phyloP scores from a whole-genome alignment of 2,888 invertebrate genomes.

The Ochropleura leucogaster region DNA sequence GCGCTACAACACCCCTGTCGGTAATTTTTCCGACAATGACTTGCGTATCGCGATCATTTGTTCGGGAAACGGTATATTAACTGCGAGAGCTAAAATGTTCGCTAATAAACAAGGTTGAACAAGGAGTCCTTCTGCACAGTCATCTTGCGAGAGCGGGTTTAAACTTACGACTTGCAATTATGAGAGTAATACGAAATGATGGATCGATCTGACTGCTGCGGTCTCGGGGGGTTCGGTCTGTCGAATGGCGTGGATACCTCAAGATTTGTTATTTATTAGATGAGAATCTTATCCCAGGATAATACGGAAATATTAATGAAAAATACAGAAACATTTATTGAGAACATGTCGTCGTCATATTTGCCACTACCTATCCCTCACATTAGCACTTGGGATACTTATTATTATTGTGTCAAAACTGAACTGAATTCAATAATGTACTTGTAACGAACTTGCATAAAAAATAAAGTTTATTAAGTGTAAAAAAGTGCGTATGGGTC shows the following conservation, averaged over 20 bases:
- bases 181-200: slow-evolving; percentile 46
- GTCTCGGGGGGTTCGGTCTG: slow-evolving; percentile 19
- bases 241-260: slow-evolving; percentile 23
- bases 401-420: too few species aligned
- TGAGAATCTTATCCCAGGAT: not conserved
- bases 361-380: too few species aligned
- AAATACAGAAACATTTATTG: not conserved
- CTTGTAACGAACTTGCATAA: too few species aligned
- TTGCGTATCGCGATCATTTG: slow-evolving; percentile 80
- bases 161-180: slow-evolving; percentile 41
- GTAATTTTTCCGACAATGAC: slow-evolving; percentile 82
- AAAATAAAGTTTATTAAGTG: too few species aligned
- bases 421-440: too few species aligned
- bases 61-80: slow-evolving; percentile 79
- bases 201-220: slow-evolving; percentile 24
- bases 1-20: slow-evolving; percentile 47
- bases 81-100: slow-evolving; percentile 65
- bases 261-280: slow-evolving; percentile 31
- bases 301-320: not conserved
- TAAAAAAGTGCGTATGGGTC: too few species aligned
- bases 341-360: not conserved
- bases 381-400: too few species aligned
- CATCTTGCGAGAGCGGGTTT: slow-evolving; percentile 56
- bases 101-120: slow-evolving; percentile 69
- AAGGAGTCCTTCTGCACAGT: slow-evolving; percentile 59